Conservation (phyloP, 2,113 vertebrate species). For the Puffinus mauretanicus region DNA sequence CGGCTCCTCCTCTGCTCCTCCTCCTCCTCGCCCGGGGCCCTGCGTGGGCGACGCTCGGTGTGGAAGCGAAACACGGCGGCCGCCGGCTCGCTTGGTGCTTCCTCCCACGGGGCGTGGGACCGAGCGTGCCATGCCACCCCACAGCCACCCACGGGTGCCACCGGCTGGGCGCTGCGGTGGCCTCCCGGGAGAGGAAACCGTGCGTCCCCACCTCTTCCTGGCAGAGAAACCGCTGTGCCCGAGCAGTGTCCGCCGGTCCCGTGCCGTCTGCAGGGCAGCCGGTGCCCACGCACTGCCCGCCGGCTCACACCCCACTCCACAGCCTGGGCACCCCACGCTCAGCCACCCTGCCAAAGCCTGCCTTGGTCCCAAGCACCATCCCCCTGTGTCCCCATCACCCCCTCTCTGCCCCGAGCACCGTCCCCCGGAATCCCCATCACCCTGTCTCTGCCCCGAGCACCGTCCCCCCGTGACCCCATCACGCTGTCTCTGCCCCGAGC, state of each 20-base stretch:
- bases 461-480: too few relatives aligned
- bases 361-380: fast-evolving
- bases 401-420: fast-evolving
- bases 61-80: slow-evolving; percentile 25
- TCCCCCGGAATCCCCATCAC: neutral
- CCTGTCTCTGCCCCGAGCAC: fast-evolving
- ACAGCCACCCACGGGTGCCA: neutral
- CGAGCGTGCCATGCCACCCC: neutral
- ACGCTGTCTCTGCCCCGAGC: too few relatives aligned
- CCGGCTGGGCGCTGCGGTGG: neutral
- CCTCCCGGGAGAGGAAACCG: neutral
- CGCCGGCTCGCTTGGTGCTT: neutral
- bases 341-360: neutral
- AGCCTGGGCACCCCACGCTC: fast-evolving
- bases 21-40: neutral
- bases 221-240: neutral
- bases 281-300: neutral
- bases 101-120: neutral
- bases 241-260: neutral
- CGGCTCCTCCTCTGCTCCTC: slow-evolving; percentile 51
- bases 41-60: neutral
- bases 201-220: neutral
- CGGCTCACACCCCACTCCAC: fast-evolving
- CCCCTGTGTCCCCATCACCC: neutral
- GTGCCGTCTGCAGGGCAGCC: neutral